A percentile compares a stretch with the other conserved stretches of the same genome.
These are phyloP conservation scores for Trissolcus brochymenae DNA, from an alignment of 2,888 invertebrate genomes.

Conservation along the genomic window DNA sequence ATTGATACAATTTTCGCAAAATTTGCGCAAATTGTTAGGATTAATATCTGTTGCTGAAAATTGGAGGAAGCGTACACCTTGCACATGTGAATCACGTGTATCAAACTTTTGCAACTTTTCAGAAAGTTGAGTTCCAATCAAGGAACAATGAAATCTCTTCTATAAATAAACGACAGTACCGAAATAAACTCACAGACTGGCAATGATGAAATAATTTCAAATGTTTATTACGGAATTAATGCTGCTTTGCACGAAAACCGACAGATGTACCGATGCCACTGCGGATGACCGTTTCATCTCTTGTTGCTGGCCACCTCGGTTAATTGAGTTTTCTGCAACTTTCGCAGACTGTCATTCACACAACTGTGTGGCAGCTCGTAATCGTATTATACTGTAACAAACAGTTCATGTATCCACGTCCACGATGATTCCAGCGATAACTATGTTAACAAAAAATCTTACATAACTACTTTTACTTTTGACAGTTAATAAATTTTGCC, in stretches of 20 bases:
- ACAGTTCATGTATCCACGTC: conserved; percentile 31
- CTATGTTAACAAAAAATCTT: conserved; percentile 32
- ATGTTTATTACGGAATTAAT: conserved; percentile 29
- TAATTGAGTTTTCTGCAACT: conserved; percentile 56
- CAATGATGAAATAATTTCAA: conserved; percentile 11
- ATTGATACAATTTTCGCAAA: neutral
- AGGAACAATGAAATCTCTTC: too few relatives aligned
- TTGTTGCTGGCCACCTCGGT: conserved; percentile 50
- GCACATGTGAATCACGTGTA: too few relatives aligned
- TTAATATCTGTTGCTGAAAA: too few relatives aligned
- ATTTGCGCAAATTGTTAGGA: too few relatives aligned
- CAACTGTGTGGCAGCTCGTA: conserved; percentile 35
- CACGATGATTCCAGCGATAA: conserved; percentile 15
- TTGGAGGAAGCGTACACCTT: neutral
- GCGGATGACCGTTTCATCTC: conserved; percentile 45
- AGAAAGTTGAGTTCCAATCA: too few relatives aligned
- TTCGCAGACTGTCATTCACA: conserved; percentile 51
- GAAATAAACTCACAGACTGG: neutral
- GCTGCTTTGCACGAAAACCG: conserved; percentile 33
- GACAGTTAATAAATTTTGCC: conserved; percentile 40
- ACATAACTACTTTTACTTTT: conserved; percentile 18
- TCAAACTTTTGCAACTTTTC: conserved; percentile 11
- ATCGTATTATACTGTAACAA: conserved; percentile 49
- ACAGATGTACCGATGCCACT: conserved; percentile 24
- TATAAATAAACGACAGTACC: conserved; percentile 5